Evolutionary conservation across 2,888 invertebrate species (phyloP).

Genomic region (Thyatira batis): DNA sequence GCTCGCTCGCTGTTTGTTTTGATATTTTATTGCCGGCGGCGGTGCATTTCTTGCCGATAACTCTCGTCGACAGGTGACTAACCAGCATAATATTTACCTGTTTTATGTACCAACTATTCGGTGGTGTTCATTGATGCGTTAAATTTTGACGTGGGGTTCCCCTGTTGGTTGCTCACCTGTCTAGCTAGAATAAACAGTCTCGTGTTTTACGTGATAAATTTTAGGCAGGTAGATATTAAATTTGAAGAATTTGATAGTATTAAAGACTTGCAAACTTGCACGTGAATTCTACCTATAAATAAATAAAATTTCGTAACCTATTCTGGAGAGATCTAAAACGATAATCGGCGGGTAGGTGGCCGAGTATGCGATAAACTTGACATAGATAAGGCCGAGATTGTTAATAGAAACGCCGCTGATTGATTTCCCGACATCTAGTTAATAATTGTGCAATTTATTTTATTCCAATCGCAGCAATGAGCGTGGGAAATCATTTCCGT

Average conservation of each 20-base stretch:
- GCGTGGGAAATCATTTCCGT: not conserved
- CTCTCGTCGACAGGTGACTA: not conserved
- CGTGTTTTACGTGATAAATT: not conserved
- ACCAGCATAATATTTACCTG: not conserved
- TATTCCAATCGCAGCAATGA: slow-evolving; percentile 10
- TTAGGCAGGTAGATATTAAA: not conserved
- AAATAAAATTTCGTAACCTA: too few relatives aligned
- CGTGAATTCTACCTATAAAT: too few relatives aligned
- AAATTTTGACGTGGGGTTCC: slow-evolving; percentile 34
- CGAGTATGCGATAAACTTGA: not conserved
- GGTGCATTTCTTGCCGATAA: slow-evolving; percentile 10
- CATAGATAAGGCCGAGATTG: not conserved
- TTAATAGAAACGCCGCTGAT: not conserved
- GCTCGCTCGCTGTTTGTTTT: slow-evolving; percentile 66
- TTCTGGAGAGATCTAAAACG: too few relatives aligned
- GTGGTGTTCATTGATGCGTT: slow-evolving; percentile 27
- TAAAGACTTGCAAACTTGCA: too few relatives aligned
- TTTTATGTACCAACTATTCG: slow-evolving; percentile 10
- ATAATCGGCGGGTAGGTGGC: too few relatives aligned
- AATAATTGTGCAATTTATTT: not conserved
- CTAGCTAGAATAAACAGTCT: not conserved
- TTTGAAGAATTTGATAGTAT: not conserved
- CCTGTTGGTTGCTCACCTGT: slow-evolving; percentile 27
- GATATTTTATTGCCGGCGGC: slow-evolving; percentile 45
- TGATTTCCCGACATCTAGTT: slow-evolving; percentile 4